Percentiles rank a stretch among this genome's conserved stretches.
Evolutionary conservation across 2,888 invertebrate species (phyloP).

Genomic region (Metacarcinus magister): DNA sequence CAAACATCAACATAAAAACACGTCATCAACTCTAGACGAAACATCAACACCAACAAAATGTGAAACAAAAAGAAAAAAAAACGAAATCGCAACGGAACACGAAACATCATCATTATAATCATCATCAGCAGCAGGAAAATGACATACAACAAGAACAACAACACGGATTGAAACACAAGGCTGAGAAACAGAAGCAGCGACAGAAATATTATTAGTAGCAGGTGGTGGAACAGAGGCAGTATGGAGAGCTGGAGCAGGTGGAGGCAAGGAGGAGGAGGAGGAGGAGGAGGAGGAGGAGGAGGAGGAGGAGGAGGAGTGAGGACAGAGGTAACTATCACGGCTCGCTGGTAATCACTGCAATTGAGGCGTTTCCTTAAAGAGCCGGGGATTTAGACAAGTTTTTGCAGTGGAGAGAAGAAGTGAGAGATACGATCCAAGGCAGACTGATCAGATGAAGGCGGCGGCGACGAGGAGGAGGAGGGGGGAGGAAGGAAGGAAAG

Average conservation of each 20-base stretch:
- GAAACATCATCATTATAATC: no score
- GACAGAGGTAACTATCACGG: neutral
- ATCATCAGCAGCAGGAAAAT: no score
- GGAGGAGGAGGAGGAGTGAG: conserved; percentile 28
- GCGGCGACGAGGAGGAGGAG: neutral
- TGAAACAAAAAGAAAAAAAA: no score
- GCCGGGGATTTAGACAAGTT: neutral
- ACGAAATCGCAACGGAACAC: no score
- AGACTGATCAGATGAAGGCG: conserved; percentile 8
- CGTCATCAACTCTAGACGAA: no score
- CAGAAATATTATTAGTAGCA: no score
- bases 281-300: neutral
- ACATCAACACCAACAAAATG: no score
- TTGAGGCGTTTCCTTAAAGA: neutral
- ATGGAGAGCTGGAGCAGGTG: neutral
- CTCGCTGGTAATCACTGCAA: neutral
- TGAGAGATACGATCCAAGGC: neutral
- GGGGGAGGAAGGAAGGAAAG: neutral
- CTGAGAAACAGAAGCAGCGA: no score
- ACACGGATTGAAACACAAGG: no score
- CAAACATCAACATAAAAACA: no score
- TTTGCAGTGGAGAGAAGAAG: neutral
- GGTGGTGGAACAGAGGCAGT: no score
- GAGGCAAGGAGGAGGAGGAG: neutral
- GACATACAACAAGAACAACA: no score